Percentiles rank a stretch among this genome's conserved stretches.
phyloP scores from a whole-genome alignment of 2,888 invertebrate genomes.

The Andrena chrysosceles region DNA sequence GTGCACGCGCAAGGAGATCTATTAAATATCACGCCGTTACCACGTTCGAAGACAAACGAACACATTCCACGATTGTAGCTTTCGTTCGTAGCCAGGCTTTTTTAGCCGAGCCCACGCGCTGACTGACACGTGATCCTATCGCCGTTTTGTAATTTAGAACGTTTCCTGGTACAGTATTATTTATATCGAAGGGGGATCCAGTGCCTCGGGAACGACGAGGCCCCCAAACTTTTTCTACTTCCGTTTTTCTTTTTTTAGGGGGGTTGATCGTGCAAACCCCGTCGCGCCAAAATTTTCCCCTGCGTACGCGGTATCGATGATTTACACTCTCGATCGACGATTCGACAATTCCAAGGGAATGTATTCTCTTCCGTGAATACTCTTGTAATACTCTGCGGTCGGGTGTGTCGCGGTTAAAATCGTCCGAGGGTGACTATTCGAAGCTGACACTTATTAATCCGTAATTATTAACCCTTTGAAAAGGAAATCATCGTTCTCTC shows the following conservation, averaged over 20 bases:
- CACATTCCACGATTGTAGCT: constrained; percentile 51
- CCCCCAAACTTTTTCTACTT: neutral
- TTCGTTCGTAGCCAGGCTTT: constrained; percentile 28
- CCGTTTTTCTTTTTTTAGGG: neutral
- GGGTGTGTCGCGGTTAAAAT: neutral
- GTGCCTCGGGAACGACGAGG: neutral
- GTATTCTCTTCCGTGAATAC: constrained; percentile 8
- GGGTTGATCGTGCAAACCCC: neutral
- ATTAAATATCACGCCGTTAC: constrained; percentile 35
- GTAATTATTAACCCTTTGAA: constrained; percentile 11
- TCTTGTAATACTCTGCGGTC: constrained; percentile 17
- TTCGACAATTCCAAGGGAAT: neutral
- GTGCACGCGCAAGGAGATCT: constrained; percentile 35
- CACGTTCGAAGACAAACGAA: constrained; percentile 53
- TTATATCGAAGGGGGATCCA: constrained; percentile 15
- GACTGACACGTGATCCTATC: constrained; percentile 32
- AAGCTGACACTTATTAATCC: neutral
- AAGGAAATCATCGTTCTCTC: neutral
- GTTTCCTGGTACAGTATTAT: constrained; percentile 46
- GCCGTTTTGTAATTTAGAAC: constrained; percentile 26
- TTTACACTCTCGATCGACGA: constrained; percentile 22
- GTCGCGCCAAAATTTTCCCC: neutral
- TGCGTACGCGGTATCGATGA: constrained; percentile 18
- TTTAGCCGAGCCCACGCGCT: constrained; percentile 1
- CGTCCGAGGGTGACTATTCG: too few species aligned